These are phyloP conservation scores for Aculops lycopersici DNA, from an alignment of 1,140 invertebrate genomes.

Conservation along the genomic window DNA sequence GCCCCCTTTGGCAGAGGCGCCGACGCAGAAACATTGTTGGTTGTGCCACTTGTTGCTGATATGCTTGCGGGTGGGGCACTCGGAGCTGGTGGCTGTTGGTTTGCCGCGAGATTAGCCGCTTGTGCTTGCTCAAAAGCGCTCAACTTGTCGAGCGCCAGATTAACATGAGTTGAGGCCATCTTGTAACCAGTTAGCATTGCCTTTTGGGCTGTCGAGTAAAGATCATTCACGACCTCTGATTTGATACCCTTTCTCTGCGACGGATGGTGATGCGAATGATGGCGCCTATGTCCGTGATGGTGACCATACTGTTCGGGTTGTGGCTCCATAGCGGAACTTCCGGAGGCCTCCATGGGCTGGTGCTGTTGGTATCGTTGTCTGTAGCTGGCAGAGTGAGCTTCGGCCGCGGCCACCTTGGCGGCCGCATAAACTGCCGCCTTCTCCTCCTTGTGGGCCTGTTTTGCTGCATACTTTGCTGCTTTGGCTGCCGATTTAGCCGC, in stretches of 20 bases:
- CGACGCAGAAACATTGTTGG: too few relatives aligned
- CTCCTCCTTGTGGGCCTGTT: neutral
- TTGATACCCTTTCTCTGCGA: neutral
- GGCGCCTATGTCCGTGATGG: neutral
- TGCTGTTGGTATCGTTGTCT: neutral
- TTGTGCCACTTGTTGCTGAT: too few relatives aligned
- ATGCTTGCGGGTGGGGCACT: too few relatives aligned
- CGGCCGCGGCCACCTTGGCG: neutral
- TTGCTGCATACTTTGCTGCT: neutral
- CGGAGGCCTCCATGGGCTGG: too few relatives aligned
- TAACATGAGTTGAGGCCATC: neutral
- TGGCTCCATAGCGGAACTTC: neutral
- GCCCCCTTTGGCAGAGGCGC: too few relatives aligned
- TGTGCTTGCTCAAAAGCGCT: neutral
- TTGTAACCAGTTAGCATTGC: neutral
- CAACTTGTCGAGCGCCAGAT: neutral
- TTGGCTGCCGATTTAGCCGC: too few relatives aligned
- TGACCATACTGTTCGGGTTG: neutral
- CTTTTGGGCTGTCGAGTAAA: neutral
- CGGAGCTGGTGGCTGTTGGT: too few relatives aligned
- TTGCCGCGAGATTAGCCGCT: too few relatives aligned
- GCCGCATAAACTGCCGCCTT: neutral
- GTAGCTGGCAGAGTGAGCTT: neutral
- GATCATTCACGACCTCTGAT: neutral
- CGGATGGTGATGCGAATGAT: neutral